phyloP scores from a whole-genome alignment of 1,140 invertebrate genomes.

The Agrypnia vestita region DNA sequence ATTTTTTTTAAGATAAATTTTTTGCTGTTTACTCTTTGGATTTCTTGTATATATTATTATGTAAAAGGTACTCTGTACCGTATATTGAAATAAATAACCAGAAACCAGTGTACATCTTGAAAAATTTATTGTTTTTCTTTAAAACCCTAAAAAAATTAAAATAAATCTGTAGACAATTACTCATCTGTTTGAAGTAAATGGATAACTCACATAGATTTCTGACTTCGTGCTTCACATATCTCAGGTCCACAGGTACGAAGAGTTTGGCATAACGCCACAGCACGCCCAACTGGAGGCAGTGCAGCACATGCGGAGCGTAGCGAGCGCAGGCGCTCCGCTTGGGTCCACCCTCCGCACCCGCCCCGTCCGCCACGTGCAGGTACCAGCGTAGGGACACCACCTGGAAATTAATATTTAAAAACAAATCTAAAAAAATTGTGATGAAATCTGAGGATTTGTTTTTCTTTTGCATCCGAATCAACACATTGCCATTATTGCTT shows the following conservation, averaged over 20 bases:
- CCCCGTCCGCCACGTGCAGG: conserved; percentile 66
- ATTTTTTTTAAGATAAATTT: no score
- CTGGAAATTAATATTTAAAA: conserved; percentile 57
- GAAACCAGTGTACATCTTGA: no score
- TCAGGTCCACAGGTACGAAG: conserved; percentile 88
- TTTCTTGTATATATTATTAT: no score
- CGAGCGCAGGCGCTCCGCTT: conserved; percentile 63
- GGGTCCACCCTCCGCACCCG: conserved; percentile 59
- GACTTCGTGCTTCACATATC: conserved; percentile 89
- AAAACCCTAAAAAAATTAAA: no score
- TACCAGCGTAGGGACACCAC: conserved; percentile 75
- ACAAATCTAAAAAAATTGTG: not conserved
- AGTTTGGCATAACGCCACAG: conserved; percentile 92
- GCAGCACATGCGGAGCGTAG: conserved; percentile 78
- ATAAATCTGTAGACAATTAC: no score
- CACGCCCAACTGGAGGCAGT: conserved; percentile 86
- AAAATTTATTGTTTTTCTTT: no score
- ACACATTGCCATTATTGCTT: no score
- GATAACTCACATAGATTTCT: conserved; percentile 73
- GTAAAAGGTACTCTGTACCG: no score
- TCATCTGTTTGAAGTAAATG: not conserved
- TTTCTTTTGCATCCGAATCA: no score
- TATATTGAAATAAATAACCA: no score
- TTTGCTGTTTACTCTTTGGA: no score
- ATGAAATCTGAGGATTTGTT: no score